Evolutionary conservation across 2,113 vertebrate genomes (phyloP), one percentile per base, ranked within the genome.

Genomic region (Chauna torquata): DNA sequence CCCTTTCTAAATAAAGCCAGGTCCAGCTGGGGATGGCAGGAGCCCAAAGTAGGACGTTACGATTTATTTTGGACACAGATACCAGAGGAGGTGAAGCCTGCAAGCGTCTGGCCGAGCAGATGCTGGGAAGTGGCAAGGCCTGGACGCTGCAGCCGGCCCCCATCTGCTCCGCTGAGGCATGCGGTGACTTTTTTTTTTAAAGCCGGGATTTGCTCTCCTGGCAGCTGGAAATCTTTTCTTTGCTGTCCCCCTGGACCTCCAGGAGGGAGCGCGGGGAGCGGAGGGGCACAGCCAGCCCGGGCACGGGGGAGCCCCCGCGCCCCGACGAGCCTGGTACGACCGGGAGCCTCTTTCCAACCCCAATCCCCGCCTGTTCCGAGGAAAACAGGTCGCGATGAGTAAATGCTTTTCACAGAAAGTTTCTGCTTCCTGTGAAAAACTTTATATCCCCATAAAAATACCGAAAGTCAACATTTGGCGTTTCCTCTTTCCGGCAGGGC

Each of bases 401-500:
- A 49, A 84, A 82, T 13, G 42, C 59, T 86, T 40, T n/a, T 57
- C 59, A 1, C 13, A 32, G 62, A 30, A 62, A 76, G 45, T 15
- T 34, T 75, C 68, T 92, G 82, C 75, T 96, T 95, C 96, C 93
- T 40, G 52, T 28, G 91, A 75, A 85, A 64, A 90, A 61, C 75
- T 95, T 95, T 79, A 85, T 40, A 82, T 62, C 75, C 94, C 61
- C 65, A 90, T 95, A 92, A 95, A 95, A 95, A 82, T 66, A 88
- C 91, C 86, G 7, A 49, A 70, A 79, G n/a, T 11, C 55, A 18
- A 36, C 9, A 8, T 36, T 68, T 54, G 34, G 16, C 94, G 87
- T 74, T 32, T 42, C 45, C 69, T 87, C 93, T 82, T 86, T 65
- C 80, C 47, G 15, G 13, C 66, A 20, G 68, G 87, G 81, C 71